These are phyloP conservation scores for Festucalex cinctus DNA, from an alignment of 2,113 vertebrate species.

Conservation along the genomic window DNA sequence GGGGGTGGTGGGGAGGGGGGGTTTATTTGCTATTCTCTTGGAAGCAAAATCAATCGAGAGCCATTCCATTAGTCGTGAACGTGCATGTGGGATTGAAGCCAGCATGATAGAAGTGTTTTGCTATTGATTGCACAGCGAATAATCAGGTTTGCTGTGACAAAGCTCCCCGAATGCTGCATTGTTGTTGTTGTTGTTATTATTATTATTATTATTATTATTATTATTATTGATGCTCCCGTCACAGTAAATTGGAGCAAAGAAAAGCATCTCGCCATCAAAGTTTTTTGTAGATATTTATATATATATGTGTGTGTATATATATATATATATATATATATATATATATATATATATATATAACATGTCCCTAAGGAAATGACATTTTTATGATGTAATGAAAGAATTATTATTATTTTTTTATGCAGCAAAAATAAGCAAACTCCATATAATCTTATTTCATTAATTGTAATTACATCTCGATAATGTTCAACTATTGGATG, in stretches of 20 bases:
- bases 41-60: constrained; percentile 49
- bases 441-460: no score
- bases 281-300: no score
- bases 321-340: no score
- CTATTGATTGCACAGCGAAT: constrained; percentile 2
- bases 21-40: constrained; percentile 42
- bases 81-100: constrained; percentile 24
- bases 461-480: no score
- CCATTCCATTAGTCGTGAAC: constrained; percentile 50
- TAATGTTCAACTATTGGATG: no score
- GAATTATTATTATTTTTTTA: no score
- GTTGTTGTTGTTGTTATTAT: constrained; percentile 10
- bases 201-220: constrained; percentile 15
- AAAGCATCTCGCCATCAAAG: no score
- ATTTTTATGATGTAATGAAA: no score
- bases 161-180: constrained; percentile 14
- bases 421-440: no score
- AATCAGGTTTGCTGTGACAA: constrained; percentile 1
- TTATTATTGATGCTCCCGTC: constrained; percentile 20
- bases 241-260: constrained; percentile 2
- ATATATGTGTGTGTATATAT: no score
- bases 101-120: constrained; percentile 11
- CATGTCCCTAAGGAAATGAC: no score
- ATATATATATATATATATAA: no score
- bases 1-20: not conserved